Evolutionary conservation across 2,888 invertebrate species (phyloP).

Genomic region (Galerucella nymphaeae): DNA sequence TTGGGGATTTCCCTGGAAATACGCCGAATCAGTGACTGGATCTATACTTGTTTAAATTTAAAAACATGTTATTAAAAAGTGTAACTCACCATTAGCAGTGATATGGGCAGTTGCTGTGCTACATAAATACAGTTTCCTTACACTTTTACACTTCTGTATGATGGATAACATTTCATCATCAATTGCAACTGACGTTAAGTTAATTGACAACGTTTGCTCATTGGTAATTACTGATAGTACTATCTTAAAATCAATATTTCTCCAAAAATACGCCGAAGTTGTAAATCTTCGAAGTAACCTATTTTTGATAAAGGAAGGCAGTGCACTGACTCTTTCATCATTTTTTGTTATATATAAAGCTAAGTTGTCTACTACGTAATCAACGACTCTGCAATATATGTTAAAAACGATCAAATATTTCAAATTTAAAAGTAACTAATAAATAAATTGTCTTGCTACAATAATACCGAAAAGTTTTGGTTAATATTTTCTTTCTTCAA

Average conservation of each 20-base stretch:
- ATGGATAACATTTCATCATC: slow-evolving; percentile 58
- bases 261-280: slow-evolving; percentile 50
- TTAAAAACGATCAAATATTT: not conserved
- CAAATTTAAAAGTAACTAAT: not conserved
- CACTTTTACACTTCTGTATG: slow-evolving; percentile 52
- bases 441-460: no score
- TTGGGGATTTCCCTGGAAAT: no score
- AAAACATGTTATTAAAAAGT: not conserved
- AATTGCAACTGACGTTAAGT: slow-evolving; percentile 55
- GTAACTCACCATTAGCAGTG: slow-evolving; percentile 49
- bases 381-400: slow-evolving; percentile 42
- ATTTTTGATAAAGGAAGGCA: slow-evolving; percentile 56
- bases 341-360: slow-evolving; percentile 41
- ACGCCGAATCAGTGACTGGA: no score
- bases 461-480: no score
- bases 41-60: no score
- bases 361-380: slow-evolving; percentile 53
- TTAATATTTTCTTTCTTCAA: no score
- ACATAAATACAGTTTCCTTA: slow-evolving; percentile 56
- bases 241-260: slow-evolving; percentile 49
- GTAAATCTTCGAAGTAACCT: slow-evolving; percentile 55
- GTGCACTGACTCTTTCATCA: slow-evolving; percentile 43
- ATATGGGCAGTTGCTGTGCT: slow-evolving; percentile 47
- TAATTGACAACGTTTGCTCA: slow-evolving; percentile 52
- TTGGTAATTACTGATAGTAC: slow-evolving; percentile 54